Conservation (phyloP, 1,140 invertebrate genomes). For the Habropoda laboriosa region DNA sequence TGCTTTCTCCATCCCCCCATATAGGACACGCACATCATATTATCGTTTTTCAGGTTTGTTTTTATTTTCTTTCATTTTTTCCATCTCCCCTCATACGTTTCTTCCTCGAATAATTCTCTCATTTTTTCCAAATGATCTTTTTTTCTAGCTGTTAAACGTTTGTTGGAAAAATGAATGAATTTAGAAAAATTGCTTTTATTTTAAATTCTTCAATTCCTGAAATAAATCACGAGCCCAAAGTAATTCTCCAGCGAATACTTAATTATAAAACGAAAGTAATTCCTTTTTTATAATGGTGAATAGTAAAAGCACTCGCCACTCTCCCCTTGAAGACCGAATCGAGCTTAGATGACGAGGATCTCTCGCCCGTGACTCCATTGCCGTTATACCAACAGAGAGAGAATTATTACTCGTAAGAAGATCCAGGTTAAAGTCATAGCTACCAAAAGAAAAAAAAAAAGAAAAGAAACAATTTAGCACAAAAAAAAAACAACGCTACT, state of each 20-base stretch:
- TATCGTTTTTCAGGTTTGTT: slow-evolving; percentile 78
- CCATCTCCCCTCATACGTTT: slow-evolving; percentile 31
- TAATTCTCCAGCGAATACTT: not conserved
- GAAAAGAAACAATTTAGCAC: not conserved
- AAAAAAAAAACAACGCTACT: slow-evolving; percentile 45
- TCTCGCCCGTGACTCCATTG: slow-evolving; percentile 85
- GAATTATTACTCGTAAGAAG: slow-evolving; percentile 89
- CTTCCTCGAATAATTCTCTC: not conserved
- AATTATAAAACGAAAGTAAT: not conserved
- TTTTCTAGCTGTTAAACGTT: not conserved
- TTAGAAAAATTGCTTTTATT: too few species aligned
- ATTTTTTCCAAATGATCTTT: not conserved
- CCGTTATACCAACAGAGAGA: slow-evolving; percentile 92
- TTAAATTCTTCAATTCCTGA: too few species aligned
- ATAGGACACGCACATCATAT: slow-evolving; percentile 76
- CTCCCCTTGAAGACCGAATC: slow-evolving; percentile 82
- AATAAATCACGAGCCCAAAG: too few species aligned
- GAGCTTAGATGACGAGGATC: slow-evolving; percentile 85
- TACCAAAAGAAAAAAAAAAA: not conserved
- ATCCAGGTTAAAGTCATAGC: not conserved
- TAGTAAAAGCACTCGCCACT: slow-evolving; percentile 89
- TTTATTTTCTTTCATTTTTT: slow-evolving; percentile 66
- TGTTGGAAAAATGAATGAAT: not conserved
- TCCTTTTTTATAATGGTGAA: slow-evolving; percentile 47
- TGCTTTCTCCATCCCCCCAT: slow-evolving; percentile 76